These are phyloP conservation scores for Drosophila engyochracea DNA, from an alignment of 2,888 invertebrate genomes.

Conservation along the genomic window DNA sequence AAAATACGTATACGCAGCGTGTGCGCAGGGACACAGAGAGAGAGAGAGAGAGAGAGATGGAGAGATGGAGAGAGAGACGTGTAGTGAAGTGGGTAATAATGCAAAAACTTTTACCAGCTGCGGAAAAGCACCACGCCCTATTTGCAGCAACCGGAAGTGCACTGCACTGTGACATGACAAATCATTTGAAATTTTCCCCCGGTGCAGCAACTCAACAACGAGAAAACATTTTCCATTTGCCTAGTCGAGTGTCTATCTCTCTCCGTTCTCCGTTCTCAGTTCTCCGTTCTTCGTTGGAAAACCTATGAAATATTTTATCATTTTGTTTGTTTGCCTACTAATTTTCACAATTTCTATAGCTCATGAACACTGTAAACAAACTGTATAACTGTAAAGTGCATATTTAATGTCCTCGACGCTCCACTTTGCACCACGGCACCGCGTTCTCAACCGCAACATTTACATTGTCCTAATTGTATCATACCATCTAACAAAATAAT, in stretches of 20 bases:
- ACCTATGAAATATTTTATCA: constrained; percentile 65
- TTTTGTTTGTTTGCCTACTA: constrained; percentile 64
- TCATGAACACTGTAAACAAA: constrained; percentile 25
- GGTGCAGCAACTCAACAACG: constrained; percentile 15
- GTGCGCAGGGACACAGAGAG: constrained; percentile 3
- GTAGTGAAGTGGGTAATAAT: constrained; percentile 7
- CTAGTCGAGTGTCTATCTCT: constrained; percentile 4
- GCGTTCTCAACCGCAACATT: constrained; percentile 33
- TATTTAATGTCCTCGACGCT: constrained; percentile 15
- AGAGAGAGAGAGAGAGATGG: background rate
- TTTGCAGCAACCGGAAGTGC: constrained; percentile 54
- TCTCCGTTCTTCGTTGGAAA: background rate
- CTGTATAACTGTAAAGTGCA: constrained; percentile 7
- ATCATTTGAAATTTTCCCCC: constrained; percentile 69
- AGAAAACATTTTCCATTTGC: constrained; percentile 45
- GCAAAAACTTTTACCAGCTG: constrained; percentile 36
- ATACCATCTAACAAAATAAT: constrained; percentile 15
- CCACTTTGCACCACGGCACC: constrained; percentile 9
- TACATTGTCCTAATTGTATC: constrained; percentile 45
- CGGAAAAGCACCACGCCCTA: constrained; percentile 24
- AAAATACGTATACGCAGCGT: constrained; percentile 54
- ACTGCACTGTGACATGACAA: constrained; percentile 68
- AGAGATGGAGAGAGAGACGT: background rate
- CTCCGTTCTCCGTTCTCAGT: background rate
- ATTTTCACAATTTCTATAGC: constrained; percentile 55